Base-by-base conservation (phyloP, 2,888 invertebrate genomes). In the Drosophila nigricruria region DNA sequence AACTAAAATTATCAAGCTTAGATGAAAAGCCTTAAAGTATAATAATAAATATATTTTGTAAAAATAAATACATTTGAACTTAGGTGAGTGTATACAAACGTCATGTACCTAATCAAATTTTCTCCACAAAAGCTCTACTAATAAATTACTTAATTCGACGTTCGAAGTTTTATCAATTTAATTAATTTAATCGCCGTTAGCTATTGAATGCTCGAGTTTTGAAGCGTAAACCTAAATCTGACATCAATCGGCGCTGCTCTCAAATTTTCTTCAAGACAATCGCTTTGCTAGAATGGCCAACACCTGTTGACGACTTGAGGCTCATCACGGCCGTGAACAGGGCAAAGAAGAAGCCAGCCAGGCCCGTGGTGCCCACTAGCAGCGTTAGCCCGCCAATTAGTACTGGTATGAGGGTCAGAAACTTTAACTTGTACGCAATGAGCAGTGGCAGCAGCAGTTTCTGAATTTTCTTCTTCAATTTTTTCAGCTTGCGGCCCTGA, bases 261-360 rank as follows among this genome's bases (percentile, higher is more conserved):
- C 47, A 81, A 62, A 88, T 86, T 73, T 84, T 86, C 67, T 87
- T 89, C n/a, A 91, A 76, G 6, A 91, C 56, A 68, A 89, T 72
- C 30, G 89, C 66, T 79, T 91, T 91, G 70, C 77, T 83, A 65
- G 75, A 60, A 45, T 88, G 82, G 47, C 81, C 78, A 8, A 57
- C 77, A 66, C 77, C 74, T 59, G 81, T 56, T 40, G 84, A 63
- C 49, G 82, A 68, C 69, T 95, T 96, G 72, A 97, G 93, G 62
- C 96, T 96, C 94, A 97, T 96, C 5, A 96, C 96, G 2, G 97
- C 96, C 57, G 97, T 96, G 88, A 97, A 97, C 16, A 97, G 93
- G 1, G 97, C 97, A 91, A 97, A 97, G 94, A 97, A 97, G 93
- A 97, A 97, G 75, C 97, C 97, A 23, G 97, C 97, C 67, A 97